Conservation (phyloP, 2,797 vertebrate genomes). For the Lates japonicus region DNA sequence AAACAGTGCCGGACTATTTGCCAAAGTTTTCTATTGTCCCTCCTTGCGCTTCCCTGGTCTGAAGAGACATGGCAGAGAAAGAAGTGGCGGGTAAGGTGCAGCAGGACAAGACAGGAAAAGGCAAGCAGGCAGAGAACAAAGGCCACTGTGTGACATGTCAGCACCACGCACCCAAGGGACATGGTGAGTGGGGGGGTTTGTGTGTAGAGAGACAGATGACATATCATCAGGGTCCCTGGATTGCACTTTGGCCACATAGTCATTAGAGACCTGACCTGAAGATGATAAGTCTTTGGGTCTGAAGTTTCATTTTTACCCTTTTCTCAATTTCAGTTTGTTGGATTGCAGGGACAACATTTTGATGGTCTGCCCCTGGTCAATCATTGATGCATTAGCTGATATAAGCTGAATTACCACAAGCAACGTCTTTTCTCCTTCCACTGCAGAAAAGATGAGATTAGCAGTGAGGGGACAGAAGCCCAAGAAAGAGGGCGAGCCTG, state of each 20-base stretch:
- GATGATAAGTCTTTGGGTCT: neutral
- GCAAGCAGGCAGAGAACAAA: slow-evolving; percentile 73
- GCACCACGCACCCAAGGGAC: slow-evolving; percentile 63
- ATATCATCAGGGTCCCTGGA: slow-evolving; percentile 59
- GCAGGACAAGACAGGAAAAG: slow-evolving; percentile 64
- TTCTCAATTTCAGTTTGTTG: neutral
- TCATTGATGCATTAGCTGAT: slow-evolving; percentile 11
- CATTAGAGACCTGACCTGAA: neutral
- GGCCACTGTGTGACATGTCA: slow-evolving; percentile 71
- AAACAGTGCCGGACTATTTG: slow-evolving; percentile 29
- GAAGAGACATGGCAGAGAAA: slow-evolving; percentile 79
- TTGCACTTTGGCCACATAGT: slow-evolving; percentile 19
- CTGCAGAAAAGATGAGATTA: slow-evolving; percentile 31
- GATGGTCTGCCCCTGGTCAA: slow-evolving; percentile 1
- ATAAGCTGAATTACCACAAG: neutral
- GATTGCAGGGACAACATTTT: neutral
- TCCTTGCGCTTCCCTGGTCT: slow-evolving; percentile 46
- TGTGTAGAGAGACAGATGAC: slow-evolving; percentile 7
- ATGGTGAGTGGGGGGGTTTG: slow-evolving; percentile 72
- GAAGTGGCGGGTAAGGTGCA: slow-evolving; percentile 48
- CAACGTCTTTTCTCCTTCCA: slow-evolving; percentile 17
- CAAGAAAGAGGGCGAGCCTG: neutral
- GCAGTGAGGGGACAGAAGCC: neutral
- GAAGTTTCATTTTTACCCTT: neutral
- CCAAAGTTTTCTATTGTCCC: slow-evolving; percentile 56